Conservation (phyloP, 2,113 vertebrate species). For the Dipodomys spectabilis region DNA sequence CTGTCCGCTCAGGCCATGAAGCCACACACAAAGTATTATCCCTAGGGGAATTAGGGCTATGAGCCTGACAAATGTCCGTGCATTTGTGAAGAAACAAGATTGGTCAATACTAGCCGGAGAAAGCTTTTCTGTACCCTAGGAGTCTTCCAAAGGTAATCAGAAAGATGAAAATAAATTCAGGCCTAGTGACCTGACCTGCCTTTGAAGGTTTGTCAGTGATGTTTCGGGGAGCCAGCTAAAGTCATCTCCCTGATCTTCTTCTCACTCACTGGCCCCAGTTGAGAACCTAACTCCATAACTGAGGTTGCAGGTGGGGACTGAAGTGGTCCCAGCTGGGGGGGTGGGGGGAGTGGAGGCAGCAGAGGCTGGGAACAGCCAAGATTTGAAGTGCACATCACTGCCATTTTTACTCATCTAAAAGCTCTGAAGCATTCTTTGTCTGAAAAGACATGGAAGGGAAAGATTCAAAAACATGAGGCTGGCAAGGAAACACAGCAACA, state of each 20-base stretch:
- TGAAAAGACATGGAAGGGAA: background rate
- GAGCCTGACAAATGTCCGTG: background rate
- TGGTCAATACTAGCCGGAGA: background rate
- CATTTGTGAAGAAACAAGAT: background rate
- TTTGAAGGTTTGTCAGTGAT: background rate
- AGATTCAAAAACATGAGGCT: background rate
- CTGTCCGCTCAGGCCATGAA: background rate
- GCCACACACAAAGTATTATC: background rate
- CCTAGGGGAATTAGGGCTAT: background rate
- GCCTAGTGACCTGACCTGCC: background rate
- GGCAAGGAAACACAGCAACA: too few species aligned
- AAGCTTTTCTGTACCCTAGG: background rate
- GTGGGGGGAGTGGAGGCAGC: too few species aligned
- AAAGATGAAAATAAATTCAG: background rate
- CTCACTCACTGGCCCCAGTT: rapidly evolving
- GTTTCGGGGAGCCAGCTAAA: background rate
- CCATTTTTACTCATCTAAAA: background rate
- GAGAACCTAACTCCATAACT: background rate
- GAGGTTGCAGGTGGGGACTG: background rate
- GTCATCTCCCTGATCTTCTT: background rate
- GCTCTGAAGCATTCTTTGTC: background rate
- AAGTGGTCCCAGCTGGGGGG: too few species aligned
- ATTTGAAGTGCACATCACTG: too few species aligned
- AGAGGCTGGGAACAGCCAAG: background rate
- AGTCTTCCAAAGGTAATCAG: background rate